Base-by-base conservation (phyloP, 1,140 invertebrate species). In the Halotydeus destructor region DNA sequence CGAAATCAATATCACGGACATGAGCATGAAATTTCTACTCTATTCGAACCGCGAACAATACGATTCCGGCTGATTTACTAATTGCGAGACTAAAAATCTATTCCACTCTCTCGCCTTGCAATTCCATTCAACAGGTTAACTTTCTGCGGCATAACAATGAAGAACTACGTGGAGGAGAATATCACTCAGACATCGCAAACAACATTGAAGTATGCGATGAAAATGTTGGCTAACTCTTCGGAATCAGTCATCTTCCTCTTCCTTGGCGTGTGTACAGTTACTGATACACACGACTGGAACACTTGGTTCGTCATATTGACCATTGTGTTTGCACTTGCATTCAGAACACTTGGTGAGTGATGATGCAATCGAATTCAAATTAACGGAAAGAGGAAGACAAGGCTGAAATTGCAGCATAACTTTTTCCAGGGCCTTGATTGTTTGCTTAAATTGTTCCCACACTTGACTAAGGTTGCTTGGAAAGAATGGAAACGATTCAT, bases 181-280 rank as follows among this genome's bases (percentile, higher is more conserved):
- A 84, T 98, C 52, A 91, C 88, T 6, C 77, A 85, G 63, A 97
- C 96, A 60, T 97, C 91, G 0, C 84, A 93, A 54, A 94, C 88
- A 3, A 94, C 88, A 4, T 78, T 97, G 34, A 96, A 93, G 58
- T 97, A 97, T 59, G 82, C 88, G 34, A 85, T 94, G 74, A 98
- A 98, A 65, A 96, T 98, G 84, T 62, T 94, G 49, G 84, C 82
- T 35, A 86, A 81, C 48, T 84, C 82, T 6, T 86, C 86, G 3
- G 93, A 99, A 65, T 96, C 89, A 0, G 84, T 99, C 55, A 98
- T 98, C 55, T 99, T 99, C 65, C 91, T 99, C 78, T 94, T 97
- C 62, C 73, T 99, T 23, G 83, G 93, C 1, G 84, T 97, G 9
- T 83, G 88, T 30, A 93, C 91, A 0, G 81, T 98, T 9, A 89